Conservation (phyloP, 2,797 vertebrate genomes). For the Rhynchotus rufescens region DNA sequence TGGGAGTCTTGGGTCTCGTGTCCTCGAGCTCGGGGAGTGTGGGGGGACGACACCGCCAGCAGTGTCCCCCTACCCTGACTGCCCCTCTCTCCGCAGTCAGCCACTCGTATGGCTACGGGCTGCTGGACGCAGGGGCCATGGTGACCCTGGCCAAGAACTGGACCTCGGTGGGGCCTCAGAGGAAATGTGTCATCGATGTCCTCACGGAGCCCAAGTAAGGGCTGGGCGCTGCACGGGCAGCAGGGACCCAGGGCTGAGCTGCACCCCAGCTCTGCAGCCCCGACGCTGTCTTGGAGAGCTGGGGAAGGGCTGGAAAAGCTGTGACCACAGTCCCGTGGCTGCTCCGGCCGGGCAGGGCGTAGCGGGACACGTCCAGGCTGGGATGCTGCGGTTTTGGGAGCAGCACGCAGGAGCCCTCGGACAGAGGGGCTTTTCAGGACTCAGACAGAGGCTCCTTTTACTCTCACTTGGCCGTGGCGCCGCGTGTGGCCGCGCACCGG, state of each 20-base stretch:
- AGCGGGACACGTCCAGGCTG: not conserved
- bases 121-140: slow-evolving; percentile 93
- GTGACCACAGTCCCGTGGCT: fast-evolving
- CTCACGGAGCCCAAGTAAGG: slow-evolving; percentile 89
- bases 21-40: not conserved
- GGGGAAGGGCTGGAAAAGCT: not conserved
- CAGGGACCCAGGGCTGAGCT: fast-evolving
- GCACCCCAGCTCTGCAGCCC: fast-evolving
- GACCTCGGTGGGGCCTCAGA: slow-evolving; percentile 91
- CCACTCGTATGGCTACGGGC: slow-evolving; percentile 96
- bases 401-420: slow-evolving; percentile 6
- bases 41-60: too few relatives aligned
- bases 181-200: slow-evolving; percentile 90
- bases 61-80: not conserved
- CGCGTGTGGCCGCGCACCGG: not conserved
- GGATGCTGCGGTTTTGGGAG: not conserved
- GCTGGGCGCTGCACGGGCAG: not conserved
- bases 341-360: not conserved
- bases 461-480: not conserved
- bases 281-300: fast-evolving
- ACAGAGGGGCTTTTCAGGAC: slow-evolving; percentile 70
- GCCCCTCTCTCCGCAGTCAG: slow-evolving; percentile 85
- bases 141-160: slow-evolving; percentile 90
- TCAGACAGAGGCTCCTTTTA: slow-evolving; percentile 71
- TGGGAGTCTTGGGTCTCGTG: not conserved